A percentile compares a stretch with the other conserved stretches of the same genome.
Evolutionary conservation across 2,888 invertebrate species (phyloP).

Genomic region (Stenolophus ochropezus): DNA sequence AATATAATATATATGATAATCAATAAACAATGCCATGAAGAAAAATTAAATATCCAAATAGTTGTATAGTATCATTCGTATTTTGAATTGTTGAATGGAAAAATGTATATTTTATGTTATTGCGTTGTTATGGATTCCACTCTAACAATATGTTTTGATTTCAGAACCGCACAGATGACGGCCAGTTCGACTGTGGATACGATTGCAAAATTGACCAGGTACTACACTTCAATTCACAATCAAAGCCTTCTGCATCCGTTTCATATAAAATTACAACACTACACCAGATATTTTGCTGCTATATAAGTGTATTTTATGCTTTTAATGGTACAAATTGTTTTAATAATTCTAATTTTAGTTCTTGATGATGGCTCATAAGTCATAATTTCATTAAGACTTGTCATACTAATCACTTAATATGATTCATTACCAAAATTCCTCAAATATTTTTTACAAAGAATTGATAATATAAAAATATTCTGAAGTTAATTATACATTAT

Average conservation of each 20-base stretch:
- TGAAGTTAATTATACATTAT: too few species aligned
- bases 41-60: too few species aligned
- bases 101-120: too few species aligned
- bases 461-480: neutral
- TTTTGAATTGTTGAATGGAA: too few species aligned
- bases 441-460: neutral
- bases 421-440: constrained; percentile 17
- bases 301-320: neutral
- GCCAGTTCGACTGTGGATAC: constrained; percentile 82
- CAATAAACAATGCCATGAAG: too few species aligned
- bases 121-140: neutral
- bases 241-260: neutral
- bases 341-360: constrained; percentile 11
- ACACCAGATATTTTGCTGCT: neutral
- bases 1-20: too few species aligned
- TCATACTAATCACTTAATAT: neutral
- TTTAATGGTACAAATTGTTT: neutral
- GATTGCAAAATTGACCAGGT: constrained; percentile 84
- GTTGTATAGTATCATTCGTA: too few species aligned
- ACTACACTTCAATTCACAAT: constrained; percentile 65
- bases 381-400: constrained; percentile 19
- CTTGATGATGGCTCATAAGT: neutral
- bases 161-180: constrained; percentile 83
- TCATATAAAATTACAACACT: neutral
- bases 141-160: constrained; percentile 66